Percentiles rank a stretch among this genome's conserved stretches.
These are phyloP conservation scores for Bombus soroeensis DNA, from an alignment of 1,140 invertebrate species.

Conservation along the genomic window DNA sequence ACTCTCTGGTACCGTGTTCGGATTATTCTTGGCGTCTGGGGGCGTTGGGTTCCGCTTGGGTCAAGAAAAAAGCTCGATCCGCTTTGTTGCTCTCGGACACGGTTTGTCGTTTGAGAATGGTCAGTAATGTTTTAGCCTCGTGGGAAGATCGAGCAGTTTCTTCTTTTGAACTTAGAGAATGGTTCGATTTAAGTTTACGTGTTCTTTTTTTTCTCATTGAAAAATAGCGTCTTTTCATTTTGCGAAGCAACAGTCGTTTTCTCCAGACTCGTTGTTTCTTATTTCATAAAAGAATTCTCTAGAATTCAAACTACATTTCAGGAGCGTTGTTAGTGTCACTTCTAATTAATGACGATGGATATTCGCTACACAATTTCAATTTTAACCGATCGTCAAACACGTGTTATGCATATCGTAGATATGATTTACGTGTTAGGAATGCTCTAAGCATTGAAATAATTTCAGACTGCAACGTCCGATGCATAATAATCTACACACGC, in stretches of 20 bases:
- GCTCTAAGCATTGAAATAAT: neutral
- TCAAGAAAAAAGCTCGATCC: neutral
- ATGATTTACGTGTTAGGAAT: too few relatives aligned
- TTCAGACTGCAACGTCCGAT: neutral
- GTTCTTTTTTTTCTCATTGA: neutral
- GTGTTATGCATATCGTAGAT: neutral
- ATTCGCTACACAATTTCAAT: neutral
- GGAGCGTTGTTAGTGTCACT: too few relatives aligned
- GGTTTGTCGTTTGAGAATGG: neutral
- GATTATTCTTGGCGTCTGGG: neutral
- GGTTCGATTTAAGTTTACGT: too few relatives aligned
- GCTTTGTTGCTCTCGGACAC: neutral
- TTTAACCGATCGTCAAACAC: neutral
- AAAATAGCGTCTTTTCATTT: too few relatives aligned
- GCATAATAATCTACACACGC: neutral
- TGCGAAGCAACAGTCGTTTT: too few relatives aligned
- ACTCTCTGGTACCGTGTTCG: slow-evolving; percentile 1
- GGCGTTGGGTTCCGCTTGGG: neutral
- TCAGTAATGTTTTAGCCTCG: neutral
- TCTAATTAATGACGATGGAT: too few relatives aligned
- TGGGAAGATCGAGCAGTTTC: neutral
- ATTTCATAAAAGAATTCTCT: too few relatives aligned
- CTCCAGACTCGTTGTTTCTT: too few relatives aligned
- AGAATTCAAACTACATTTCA: too few relatives aligned
- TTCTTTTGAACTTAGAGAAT: neutral